Conservation (phyloP, 2,888 invertebrate genomes). For the Bhutanitis thaidina region DNA sequence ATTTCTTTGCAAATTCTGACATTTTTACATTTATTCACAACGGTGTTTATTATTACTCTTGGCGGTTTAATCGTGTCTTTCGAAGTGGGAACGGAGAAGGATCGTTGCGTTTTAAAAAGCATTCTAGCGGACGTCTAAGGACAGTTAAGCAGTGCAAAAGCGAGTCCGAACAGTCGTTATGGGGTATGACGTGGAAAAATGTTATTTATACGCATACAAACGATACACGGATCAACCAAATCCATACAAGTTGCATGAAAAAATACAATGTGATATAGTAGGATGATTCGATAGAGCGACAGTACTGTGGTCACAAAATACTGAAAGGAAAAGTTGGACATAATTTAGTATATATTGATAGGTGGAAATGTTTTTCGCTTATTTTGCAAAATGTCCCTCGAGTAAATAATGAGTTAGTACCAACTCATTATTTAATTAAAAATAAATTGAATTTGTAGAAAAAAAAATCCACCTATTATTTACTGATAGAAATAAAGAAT, state of each 20-base stretch:
- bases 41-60: conserved; percentile 49
- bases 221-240: conserved; percentile 57
- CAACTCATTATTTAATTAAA: background rate
- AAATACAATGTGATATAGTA: conserved; percentile 42
- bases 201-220: conserved; percentile 48
- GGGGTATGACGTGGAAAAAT: conserved; percentile 28
- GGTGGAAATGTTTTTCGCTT: background rate
- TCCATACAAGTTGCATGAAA: conserved; percentile 55
- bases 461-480: background rate
- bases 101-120: conserved; percentile 94
- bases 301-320: conserved; percentile 17
- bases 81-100: conserved; percentile 94
- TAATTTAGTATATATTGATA: conserved; percentile 4
- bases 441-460: background rate
- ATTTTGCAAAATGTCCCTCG: too few species aligned
- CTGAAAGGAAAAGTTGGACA: conserved; percentile 27
- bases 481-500: background rate
- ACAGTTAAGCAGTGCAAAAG: conserved; percentile 38
- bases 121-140: conserved; percentile 82
- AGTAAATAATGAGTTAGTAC: background rate
- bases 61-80: conserved; percentile 83
- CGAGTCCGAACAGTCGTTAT: conserved; percentile 25
- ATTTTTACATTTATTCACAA: background rate
- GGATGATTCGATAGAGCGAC: conserved; percentile 33
- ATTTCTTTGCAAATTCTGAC: background rate